Conservation (phyloP, 2,888 invertebrate species). For the Oligia latruncula region DNA sequence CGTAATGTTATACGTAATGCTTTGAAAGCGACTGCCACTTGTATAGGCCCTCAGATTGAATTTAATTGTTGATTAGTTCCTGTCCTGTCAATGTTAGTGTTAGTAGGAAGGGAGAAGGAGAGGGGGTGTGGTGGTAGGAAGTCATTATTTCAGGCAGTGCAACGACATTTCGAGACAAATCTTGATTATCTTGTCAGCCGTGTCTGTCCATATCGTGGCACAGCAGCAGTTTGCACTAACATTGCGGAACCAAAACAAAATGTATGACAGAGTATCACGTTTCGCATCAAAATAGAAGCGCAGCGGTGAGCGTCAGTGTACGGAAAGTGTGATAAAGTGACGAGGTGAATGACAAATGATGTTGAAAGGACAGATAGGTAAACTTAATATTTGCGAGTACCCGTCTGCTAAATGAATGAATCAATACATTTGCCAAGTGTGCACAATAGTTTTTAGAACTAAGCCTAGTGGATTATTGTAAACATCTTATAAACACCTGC, state of each 20-base stretch:
- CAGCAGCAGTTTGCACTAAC: neutral
- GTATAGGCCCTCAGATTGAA: neutral
- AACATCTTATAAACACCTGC: neutral
- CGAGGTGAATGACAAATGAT: neutral
- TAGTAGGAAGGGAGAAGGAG: neutral
- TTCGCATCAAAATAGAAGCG: slow-evolving; percentile 12
- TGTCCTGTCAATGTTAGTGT: no score
- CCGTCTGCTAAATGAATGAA: neutral
- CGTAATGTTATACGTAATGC: neutral
- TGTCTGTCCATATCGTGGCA: neutral
- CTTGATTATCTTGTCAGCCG: neutral
- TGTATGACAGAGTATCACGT: neutral
- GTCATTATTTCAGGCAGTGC: neutral
- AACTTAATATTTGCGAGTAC: neutral
- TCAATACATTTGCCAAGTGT: neutral
- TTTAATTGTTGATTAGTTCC: neutral
- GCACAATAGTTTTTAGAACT: neutral
- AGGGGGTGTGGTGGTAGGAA: neutral
- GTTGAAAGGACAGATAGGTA: neutral
- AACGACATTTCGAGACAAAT: neutral
- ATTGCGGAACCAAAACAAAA: neutral
- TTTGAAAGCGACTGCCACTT: neutral
- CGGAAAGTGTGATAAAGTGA: neutral
- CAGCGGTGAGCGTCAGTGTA: slow-evolving; percentile 1
- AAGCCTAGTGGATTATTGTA: neutral